phyloP scores from a whole-genome alignment of 2,797 vertebrate genomes.

The Buceros bicornis region DNA sequence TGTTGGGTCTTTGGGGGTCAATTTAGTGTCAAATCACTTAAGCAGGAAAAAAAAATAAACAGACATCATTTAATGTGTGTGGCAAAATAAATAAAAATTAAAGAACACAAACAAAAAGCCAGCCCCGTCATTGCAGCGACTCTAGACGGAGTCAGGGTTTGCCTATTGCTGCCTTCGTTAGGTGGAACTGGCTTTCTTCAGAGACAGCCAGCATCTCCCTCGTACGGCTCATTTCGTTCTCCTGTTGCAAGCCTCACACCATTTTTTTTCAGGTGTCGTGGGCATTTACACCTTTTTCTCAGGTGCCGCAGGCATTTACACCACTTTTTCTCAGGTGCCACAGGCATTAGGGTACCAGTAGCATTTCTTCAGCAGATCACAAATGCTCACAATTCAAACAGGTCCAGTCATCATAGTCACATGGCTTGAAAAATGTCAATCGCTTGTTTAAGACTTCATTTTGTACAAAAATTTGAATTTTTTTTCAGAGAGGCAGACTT shows the following conservation, averaged over 20 bases:
- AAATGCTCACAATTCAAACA: not conserved
- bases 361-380: not conserved
- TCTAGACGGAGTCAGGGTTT: not conserved
- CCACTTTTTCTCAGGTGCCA: not conserved
- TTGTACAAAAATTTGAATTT: not conserved
- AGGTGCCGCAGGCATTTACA: no score
- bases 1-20: not conserved
- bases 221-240: fast-evolving
- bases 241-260: not conserved
- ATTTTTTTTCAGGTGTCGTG: no score
- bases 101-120: fast-evolving
- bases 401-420: not conserved
- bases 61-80: not conserved
- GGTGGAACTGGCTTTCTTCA: not conserved
- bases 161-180: not conserved
- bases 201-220: not conserved
- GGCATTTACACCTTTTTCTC: no score
- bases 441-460: not conserved
- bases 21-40: not conserved
- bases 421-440: not conserved
- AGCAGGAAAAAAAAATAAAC: not conserved
- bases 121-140: not conserved
- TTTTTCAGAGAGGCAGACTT: not conserved
- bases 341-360: not conserved
- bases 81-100: no score